A percentile compares a stretch with the other conserved stretches of the same genome.
Evolutionary conservation across 1,140 invertebrate species (phyloP).

Genomic region (Pomacea maculata): DNA sequence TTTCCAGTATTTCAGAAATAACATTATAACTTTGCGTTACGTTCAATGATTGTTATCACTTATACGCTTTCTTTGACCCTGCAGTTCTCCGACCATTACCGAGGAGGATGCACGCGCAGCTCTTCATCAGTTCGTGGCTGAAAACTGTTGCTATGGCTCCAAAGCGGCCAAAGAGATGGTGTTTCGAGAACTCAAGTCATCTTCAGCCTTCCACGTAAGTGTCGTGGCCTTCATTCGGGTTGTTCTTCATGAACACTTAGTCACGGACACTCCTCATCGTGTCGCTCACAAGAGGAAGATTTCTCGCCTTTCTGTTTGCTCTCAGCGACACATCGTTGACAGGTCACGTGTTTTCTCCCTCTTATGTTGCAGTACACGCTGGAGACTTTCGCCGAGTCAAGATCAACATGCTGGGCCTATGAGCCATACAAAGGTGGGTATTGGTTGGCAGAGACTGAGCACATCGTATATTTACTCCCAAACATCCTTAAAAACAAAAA

Average conservation of each 20-base stretch:
- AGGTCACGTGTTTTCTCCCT: too few relatives aligned
- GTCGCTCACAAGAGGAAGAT: too few relatives aligned
- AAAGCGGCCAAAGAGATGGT: slow-evolving; percentile 67
- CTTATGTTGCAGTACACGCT: slow-evolving; percentile 68
- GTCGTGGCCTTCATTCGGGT: not conserved
- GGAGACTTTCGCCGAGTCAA: slow-evolving; percentile 72
- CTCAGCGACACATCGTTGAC: too few relatives aligned
- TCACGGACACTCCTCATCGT: too few relatives aligned
- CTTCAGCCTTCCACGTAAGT: slow-evolving; percentile 71
- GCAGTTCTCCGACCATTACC: slow-evolving; percentile 62
- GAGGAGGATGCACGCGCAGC: slow-evolving; percentile 69
- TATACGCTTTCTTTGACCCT: not conserved
- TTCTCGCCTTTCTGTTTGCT: too few relatives aligned
- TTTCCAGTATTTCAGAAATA: too few relatives aligned
- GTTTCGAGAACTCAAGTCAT: slow-evolving; percentile 67
- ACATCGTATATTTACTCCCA: too few relatives aligned
- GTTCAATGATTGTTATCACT: not conserved
- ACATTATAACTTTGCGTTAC: too few relatives aligned
- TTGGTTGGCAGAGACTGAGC: too few relatives aligned
- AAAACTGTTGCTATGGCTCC: slow-evolving; percentile 71
- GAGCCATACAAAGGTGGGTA: slow-evolving; percentile 66
- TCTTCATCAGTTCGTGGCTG: slow-evolving; percentile 65
- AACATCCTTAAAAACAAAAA: too few relatives aligned
- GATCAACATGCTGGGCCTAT: slow-evolving; percentile 70
- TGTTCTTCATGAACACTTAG: not conserved